Conservation (phyloP, 2,888 invertebrate species). For the Ormyrus nitidulus region DNA sequence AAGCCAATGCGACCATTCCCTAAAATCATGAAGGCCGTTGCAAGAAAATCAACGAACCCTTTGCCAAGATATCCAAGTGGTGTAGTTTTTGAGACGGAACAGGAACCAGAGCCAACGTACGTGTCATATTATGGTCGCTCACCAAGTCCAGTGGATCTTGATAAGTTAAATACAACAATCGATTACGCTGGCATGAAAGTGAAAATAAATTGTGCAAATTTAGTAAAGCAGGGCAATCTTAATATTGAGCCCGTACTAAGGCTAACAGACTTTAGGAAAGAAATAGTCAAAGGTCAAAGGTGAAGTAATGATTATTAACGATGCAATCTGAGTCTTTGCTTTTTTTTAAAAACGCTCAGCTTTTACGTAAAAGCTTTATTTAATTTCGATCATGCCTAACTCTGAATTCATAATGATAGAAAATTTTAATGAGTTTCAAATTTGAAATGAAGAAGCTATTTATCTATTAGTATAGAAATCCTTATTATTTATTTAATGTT, state of each 20-base stretch:
- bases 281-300: constrained; percentile 1
- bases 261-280: constrained; percentile 41
- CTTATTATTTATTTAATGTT: too few relatives aligned
- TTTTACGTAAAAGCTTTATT: too few relatives aligned
- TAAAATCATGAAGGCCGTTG: constrained; percentile 66
- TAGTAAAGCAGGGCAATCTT: constrained; percentile 77
- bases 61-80: constrained; percentile 63
- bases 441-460: too few relatives aligned
- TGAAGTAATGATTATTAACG: background rate
- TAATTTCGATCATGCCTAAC: too few relatives aligned
- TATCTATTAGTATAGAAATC: too few relatives aligned
- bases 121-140: constrained; percentile 78
- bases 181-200: constrained; percentile 77
- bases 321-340: too few relatives aligned
- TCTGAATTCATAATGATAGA: too few relatives aligned
- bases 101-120: constrained; percentile 60
- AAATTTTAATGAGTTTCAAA: too few relatives aligned
- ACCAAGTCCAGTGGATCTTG: constrained; percentile 71
- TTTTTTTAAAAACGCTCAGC: too few relatives aligned
- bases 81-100: constrained; percentile 56
- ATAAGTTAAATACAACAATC: constrained; percentile 77
- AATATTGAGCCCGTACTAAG: constrained; percentile 66
- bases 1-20: constrained; percentile 54
- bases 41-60: constrained; percentile 77
- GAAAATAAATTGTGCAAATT: constrained; percentile 76